Base-by-base conservation (phyloP, 2,113 vertebrate genomes). In the Anseranas semipalmata region DNA sequence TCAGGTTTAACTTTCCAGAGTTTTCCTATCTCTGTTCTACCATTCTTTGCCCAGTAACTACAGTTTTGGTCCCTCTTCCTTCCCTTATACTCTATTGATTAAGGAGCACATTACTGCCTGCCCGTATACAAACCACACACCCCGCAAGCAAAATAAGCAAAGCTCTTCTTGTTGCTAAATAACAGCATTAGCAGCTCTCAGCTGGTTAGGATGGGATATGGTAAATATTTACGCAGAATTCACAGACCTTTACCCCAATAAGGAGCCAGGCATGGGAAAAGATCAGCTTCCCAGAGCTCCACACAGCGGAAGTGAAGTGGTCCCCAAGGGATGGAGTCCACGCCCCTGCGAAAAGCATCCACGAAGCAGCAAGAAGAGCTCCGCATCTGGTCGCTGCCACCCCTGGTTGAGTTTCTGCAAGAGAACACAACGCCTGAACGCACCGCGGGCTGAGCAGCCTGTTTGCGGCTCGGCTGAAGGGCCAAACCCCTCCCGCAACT, bases 231-330 rank as follows among this genome's bases (percentile, higher is more conserved):
- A 97, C 81, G 60, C 71, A 94, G 87, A 96, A 97, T 97, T 96
- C 97, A 93, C 96, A 97, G 97, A 98, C 95, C 98, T 98, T 98
- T 97, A 97, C 86, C 96, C 97, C 97, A 98, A 73, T 60, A 56
- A 89, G 87, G 93, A 97, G 93, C 24, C 95, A 98, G 95, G 95
- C 96, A 95, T 98, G 97, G 97, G 97, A 97, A 98, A 88, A 93
- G 94, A 87, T 33, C 94, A 91, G 75, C 90, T 98, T 98, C 96
- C 96, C 98, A 97, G 97, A 96, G 92, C 95, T 96, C 39, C 28
- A 3, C 2, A 3, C 28, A 93, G 91, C 12, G 72, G 97, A 95
- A 97, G 92, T 21, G 0, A 53, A 66, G 74, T 2, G 50, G 33
- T 96, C 97, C 97, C 97, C 72, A 22, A 96, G 97, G 97, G 93